These are phyloP conservation scores for Athripsodes cinereus DNA, from an alignment of 2,888 invertebrate genomes.

Conservation along the genomic window DNA sequence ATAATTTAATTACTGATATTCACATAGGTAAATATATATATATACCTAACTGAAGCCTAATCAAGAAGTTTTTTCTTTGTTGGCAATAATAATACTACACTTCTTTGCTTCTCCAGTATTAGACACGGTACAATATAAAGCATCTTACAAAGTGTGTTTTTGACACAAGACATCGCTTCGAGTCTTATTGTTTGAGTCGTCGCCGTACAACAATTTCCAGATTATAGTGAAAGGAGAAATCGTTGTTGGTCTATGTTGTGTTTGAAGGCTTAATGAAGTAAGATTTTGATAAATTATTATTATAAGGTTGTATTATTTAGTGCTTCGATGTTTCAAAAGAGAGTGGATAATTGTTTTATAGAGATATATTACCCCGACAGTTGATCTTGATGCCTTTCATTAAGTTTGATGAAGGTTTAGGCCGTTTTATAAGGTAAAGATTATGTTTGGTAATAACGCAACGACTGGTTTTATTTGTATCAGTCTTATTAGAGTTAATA, in stretches of 20 bases:
- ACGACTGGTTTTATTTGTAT: no score
- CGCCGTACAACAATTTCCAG: not conserved
- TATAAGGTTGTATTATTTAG: constrained; percentile 6
- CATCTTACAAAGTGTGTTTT: not conserved
- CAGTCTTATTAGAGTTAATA: no score
- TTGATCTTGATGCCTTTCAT: constrained; percentile 16
- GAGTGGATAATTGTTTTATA: constrained; percentile 17
- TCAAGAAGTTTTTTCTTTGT: no score
- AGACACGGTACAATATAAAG: no score
- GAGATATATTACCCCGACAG: constrained; percentile 10
- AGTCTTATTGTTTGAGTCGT: not conserved
- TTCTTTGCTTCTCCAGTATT: no score
- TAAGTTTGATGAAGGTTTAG: constrained; percentile 12
- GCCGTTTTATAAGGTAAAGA: constrained; percentile 2
- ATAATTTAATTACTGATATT: no score
- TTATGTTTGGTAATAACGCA: not conserved
- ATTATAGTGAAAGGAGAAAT: not conserved
- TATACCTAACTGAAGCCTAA: no score
- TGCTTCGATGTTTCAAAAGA: not conserved
- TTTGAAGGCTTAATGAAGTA: constrained; percentile 22
- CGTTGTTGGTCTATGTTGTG: constrained; percentile 10
- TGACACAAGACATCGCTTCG: not conserved
- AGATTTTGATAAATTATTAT: constrained; percentile 18
- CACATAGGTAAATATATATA: no score
- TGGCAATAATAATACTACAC: no score